A percentile compares a stretch with the other conserved stretches of the same genome.
phyloP scores from a whole-genome alignment of 2,888 invertebrate species.

The Catotricha subobsoleta region DNA sequence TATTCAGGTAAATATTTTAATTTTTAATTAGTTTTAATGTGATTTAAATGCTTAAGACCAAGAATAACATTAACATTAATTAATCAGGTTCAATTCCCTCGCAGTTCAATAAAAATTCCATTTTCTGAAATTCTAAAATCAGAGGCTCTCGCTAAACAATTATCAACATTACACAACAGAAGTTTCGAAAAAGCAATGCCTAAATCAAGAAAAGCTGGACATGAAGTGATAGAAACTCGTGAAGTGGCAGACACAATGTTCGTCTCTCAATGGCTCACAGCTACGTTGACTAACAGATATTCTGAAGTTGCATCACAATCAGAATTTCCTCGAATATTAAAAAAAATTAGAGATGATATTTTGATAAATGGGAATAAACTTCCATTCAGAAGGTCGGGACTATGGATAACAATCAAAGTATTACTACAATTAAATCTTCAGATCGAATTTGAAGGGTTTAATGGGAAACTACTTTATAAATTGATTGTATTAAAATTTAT shows the following conservation, averaged over 20 bases:
- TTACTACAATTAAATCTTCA: neutral
- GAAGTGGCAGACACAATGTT: neutral
- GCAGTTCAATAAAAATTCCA: neutral
- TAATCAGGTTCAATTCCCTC: too few species aligned
- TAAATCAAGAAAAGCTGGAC: neutral
- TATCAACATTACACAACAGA: neutral
- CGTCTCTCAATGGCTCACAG: neutral
- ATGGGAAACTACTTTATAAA: neutral
- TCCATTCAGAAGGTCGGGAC: neutral
- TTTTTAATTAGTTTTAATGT: too few species aligned
- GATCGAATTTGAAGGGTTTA: neutral
- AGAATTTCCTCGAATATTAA: neutral
- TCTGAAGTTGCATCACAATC: neutral
- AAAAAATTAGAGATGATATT: conserved; percentile 4
- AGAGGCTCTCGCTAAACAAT: neutral
- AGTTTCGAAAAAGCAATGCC: neutral
- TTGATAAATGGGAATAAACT: neutral
- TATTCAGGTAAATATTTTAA: too few species aligned
- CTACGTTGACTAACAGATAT: neutral
- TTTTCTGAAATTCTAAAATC: neutral
- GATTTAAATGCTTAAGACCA: too few species aligned
- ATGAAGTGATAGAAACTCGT: neutral
- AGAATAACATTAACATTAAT: too few species aligned
- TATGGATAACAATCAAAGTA: neutral
- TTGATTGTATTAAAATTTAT: neutral